Evolutionary conservation across 2,797 vertebrate species (phyloP).

Genomic region (Catharus ustulatus): DNA sequence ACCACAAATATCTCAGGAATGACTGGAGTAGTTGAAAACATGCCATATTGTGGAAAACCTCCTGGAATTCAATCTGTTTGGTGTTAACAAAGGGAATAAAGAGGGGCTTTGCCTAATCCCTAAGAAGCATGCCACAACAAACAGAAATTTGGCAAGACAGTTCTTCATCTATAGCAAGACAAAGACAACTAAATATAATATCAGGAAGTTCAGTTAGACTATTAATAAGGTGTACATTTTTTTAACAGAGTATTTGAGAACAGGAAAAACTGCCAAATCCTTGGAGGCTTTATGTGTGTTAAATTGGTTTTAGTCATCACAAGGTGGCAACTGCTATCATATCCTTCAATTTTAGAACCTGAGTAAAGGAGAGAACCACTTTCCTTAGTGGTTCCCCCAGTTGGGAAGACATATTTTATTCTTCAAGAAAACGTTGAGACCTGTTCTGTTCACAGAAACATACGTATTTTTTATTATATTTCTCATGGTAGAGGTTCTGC

Average conservation of each 20-base stretch:
- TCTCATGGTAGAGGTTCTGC: not conserved
- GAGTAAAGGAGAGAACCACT: not conserved
- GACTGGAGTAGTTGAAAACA: conserved; percentile 30
- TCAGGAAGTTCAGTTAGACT: not conserved
- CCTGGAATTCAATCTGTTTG: conserved; percentile 10
- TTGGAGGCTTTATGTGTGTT: not conserved
- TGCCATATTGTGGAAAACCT: conserved; percentile 29
- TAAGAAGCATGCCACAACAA: not conserved
- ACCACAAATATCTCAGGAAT: conserved; percentile 42
- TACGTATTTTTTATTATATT: not conserved
- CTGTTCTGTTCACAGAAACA: not conserved
- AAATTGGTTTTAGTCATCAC: not conserved
- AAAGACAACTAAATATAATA: not conserved
- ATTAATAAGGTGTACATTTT: not conserved
- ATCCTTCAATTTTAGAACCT: not conserved
- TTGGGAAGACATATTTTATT: not conserved
- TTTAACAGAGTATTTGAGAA: not conserved
- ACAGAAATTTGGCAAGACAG: not conserved
- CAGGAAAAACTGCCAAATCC: not conserved
- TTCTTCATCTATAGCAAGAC: not conserved
- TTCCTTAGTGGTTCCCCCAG: not conserved
- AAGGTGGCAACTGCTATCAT: not conserved
- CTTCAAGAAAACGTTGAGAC: not conserved
- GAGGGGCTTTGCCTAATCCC: not conserved
- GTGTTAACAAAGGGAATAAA: not conserved